Evolutionary conservation across 2,888 invertebrate genomes (phyloP).

Genomic region (Drosophila vallismaia): DNA sequence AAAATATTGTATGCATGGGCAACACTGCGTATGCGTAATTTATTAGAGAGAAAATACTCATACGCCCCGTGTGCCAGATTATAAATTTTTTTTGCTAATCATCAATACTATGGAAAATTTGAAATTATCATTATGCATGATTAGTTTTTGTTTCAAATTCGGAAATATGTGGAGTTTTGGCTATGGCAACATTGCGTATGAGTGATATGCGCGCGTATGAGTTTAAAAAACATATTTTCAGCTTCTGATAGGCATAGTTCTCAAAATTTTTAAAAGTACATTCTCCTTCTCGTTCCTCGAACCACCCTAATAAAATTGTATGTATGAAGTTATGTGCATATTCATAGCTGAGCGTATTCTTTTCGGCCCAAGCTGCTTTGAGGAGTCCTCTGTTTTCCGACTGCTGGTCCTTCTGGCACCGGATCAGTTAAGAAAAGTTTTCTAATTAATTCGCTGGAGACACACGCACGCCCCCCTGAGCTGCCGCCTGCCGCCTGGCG

Average conservation of each 20-base stretch:
- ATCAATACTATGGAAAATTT: too few species aligned
- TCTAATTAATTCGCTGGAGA: slow-evolving; percentile 79
- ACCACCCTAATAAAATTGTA: neutral
- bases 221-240: neutral
- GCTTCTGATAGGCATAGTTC: neutral
- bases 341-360: slow-evolving; percentile 25
- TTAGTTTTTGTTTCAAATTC: too few species aligned
- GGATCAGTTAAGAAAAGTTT: slow-evolving; percentile 79
- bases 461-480: slow-evolving; percentile 31
- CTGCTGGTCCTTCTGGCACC: slow-evolving; percentile 61
- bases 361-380: slow-evolving; percentile 47
- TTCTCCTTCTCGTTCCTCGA: neutral
- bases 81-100: neutral
- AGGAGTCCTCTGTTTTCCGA: slow-evolving; percentile 47
- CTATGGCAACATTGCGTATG: neutral
- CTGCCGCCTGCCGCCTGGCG: slow-evolving; percentile 1
- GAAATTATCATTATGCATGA: too few species aligned
- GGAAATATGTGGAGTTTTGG: too few species aligned
- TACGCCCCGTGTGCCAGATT: neutral
- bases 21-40: neutral
- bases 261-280: neutral
- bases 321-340: slow-evolving; percentile 10
- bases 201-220: neutral
- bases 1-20: too few species aligned
- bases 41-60: neutral